Conservation (phyloP, 2,113 vertebrate genomes). For the Cichladusa arquata region DNA sequence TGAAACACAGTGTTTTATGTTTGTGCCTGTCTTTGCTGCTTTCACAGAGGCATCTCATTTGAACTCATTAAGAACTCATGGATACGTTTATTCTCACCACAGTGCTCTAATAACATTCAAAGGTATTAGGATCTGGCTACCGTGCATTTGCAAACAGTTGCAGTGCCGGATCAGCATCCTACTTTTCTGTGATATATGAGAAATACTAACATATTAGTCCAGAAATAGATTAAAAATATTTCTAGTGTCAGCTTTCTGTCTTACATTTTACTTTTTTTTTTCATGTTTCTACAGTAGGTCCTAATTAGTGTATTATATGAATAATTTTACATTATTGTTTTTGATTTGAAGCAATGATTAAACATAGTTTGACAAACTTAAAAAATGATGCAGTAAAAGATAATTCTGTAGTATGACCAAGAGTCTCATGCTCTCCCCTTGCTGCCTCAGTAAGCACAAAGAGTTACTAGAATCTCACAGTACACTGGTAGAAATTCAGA, state of each 20-base stretch:
- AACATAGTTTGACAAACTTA: background rate
- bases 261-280: background rate
- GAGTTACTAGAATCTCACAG: background rate
- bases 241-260: slow-evolving; percentile 50
- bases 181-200: slow-evolving; percentile 57
- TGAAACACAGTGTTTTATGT: background rate
- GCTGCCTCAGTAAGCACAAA: background rate
- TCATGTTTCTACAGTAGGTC: background rate
- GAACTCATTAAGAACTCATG: slow-evolving; percentile 29
- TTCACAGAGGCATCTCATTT: slow-evolving; percentile 14
- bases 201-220: slow-evolving; percentile 45
- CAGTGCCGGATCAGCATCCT: slow-evolving; percentile 18
- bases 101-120: slow-evolving; percentile 7
- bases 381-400: background rate
- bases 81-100: slow-evolving; percentile 33
- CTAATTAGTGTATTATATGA: background rate
- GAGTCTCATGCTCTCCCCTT: background rate
- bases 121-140: slow-evolving; percentile 22
- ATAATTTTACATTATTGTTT: background rate
- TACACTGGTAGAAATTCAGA: background rate
- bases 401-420: background rate
- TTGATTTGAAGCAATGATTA: background rate
- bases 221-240: slow-evolving; percentile 53
- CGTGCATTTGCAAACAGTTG: slow-evolving; percentile 48
- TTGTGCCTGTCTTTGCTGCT: background rate